A percentile compares a stretch with the other conserved stretches of the same genome.
Evolutionary conservation across 2,797 vertebrate species (phyloP).

Genomic region (Nannoperca obscura): DNA sequence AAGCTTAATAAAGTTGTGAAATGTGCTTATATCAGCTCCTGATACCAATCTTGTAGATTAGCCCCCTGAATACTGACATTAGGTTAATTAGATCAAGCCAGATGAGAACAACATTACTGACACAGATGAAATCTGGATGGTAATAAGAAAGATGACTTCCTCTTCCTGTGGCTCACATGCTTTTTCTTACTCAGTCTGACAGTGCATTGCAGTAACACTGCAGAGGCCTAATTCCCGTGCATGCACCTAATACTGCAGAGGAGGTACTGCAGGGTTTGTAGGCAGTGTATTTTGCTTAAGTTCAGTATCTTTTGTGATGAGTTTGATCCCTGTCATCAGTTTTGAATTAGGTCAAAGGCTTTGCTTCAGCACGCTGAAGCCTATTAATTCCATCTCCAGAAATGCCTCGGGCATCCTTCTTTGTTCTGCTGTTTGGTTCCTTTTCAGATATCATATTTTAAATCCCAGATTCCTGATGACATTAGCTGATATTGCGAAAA

Average conservation of each 20-base stretch:
- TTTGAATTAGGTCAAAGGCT: slow-evolving; percentile 14
- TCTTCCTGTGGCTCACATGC: neutral
- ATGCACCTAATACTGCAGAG: neutral
- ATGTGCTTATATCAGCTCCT: neutral
- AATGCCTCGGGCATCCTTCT: neutral
- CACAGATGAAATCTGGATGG: neutral
- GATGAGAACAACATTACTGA: slow-evolving; percentile 6
- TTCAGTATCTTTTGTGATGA: neutral
- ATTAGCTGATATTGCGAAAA: neutral
- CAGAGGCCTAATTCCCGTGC: neutral
- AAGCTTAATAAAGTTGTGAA: neutral
- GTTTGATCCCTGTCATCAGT: slow-evolving; percentile 14
- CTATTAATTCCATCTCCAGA: neutral
- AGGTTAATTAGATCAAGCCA: neutral
- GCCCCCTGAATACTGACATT: neutral
- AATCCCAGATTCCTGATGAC: neutral
- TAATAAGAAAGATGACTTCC: slow-evolving; percentile 1
- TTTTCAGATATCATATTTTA: neutral
- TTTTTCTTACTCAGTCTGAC: neutral
- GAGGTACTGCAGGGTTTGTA: neutral
- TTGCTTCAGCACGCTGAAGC: neutral
- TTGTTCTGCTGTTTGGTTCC: neutral
- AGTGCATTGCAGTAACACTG: neutral
- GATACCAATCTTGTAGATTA: neutral
- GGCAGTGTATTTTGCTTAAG: neutral